Evolutionary conservation across 2,888 invertebrate species (phyloP).

Genomic region (Nomada fabriciana): DNA sequence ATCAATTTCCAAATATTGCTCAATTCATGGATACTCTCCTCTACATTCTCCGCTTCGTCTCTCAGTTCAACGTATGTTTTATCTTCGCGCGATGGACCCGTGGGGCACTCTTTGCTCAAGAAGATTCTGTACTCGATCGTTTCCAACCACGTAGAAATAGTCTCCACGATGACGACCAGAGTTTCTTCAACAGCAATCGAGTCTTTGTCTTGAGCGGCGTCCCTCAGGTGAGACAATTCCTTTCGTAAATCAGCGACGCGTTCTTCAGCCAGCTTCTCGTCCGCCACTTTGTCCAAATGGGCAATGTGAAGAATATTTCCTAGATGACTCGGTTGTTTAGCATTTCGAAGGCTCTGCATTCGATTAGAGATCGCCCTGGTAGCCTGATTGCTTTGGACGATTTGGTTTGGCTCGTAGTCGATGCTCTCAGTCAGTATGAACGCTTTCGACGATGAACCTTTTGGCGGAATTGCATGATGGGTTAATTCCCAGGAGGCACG

Average conservation of each 20-base stretch:
- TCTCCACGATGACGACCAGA: conserved; percentile 91
- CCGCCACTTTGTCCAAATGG: conserved; percentile 86
- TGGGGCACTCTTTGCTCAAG: conserved; percentile 82
- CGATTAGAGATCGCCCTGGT: conserved; percentile 86
- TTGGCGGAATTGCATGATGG: conserved; percentile 46
- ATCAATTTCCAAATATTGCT: conserved; percentile 86
- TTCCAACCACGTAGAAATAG: conserved; percentile 93
- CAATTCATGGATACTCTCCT: conserved; percentile 88
- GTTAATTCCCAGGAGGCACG: conserved; percentile 64
- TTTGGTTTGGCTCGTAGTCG: conserved; percentile 76
- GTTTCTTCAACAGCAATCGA: conserved; percentile 88
- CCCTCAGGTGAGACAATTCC: conserved; percentile 86
- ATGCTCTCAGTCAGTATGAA: conserved; percentile 75
- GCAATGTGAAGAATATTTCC: conserved; percentile 88
- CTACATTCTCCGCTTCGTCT: conserved; percentile 89
- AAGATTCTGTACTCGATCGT: conserved; percentile 93
- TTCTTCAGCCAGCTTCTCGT: conserved; percentile 85
- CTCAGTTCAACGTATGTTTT: conserved; percentile 86
- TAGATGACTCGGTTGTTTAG: conserved; percentile 86
- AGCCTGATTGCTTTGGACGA: conserved; percentile 85
- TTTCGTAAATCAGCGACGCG: conserved; percentile 87
- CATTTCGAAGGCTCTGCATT: conserved; percentile 86
- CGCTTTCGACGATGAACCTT: conserved; percentile 70
- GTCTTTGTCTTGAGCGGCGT: conserved; percentile 87
- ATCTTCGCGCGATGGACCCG: conserved; percentile 74